These are phyloP conservation scores for Takifugu bimaculatus DNA, from an alignment of 2,113 vertebrate species.

Conservation along the genomic window DNA sequence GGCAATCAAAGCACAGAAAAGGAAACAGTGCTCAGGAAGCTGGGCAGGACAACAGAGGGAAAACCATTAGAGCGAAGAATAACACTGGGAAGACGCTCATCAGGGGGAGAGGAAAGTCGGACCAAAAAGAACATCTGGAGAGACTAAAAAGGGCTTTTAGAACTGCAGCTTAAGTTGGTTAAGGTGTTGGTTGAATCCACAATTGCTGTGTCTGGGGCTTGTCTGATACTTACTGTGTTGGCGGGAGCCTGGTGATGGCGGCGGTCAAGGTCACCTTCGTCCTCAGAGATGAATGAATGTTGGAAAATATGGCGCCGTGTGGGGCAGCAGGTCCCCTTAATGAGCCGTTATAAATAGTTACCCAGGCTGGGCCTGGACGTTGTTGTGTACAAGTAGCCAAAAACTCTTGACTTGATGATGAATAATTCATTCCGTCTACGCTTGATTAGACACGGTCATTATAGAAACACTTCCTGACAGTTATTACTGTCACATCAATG, in stretches of 20 bases:
- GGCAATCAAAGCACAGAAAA: not conserved
- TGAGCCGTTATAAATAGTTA: no score
- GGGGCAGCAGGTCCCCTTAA: not conserved
- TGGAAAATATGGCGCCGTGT: constrained; percentile 30
- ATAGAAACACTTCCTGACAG: constrained; percentile 18
- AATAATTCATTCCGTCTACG: not conserved
- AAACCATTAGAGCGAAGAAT: not conserved
- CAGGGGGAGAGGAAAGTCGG: not conserved
- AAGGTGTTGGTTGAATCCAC: no score
- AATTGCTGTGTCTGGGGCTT: not conserved
- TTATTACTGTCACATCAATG: constrained; percentile 44
- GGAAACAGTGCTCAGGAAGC: not conserved
- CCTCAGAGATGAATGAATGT: not conserved
- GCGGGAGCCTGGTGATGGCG: no score
- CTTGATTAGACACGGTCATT: constrained; percentile 11
- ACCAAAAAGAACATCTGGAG: not conserved
- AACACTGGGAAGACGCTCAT: not conserved
- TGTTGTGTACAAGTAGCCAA: no score
- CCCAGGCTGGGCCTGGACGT: no score
- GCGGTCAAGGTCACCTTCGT: no score
- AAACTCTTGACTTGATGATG: not conserved
- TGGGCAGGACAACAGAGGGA: not conserved
- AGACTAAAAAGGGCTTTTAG: no score
- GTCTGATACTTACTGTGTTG: not conserved
- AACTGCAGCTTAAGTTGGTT: no score